These are phyloP conservation scores for Salvator merianae DNA, from an alignment of 2,113 vertebrate genomes.

Conservation along the genomic window DNA sequence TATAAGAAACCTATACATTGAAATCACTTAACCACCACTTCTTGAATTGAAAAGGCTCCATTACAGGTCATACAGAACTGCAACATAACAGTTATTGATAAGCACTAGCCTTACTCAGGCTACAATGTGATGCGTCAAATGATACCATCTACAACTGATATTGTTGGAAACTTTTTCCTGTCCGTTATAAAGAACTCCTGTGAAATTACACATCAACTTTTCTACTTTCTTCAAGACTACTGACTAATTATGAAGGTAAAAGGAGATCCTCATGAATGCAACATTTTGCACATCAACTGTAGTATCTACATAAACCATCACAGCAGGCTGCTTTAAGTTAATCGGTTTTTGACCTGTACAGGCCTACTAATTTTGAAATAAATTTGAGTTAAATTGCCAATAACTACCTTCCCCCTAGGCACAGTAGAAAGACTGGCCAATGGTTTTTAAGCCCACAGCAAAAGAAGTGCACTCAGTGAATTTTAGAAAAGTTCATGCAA, in stretches of 20 bases:
- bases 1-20: too few species aligned
- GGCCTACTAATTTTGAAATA: neutral
- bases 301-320: neutral
- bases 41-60: too few species aligned
- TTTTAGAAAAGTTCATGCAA: neutral
- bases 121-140: too few species aligned
- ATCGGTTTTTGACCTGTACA: neutral
- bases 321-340: neutral
- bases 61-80: too few species aligned
- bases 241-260: too few species aligned
- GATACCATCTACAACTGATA: too few species aligned
- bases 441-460: neutral
- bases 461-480: neutral
- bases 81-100: too few species aligned
- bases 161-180: too few species aligned
- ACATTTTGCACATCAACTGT: neutral
- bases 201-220: neutral
- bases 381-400: neutral
- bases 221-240: neutral
- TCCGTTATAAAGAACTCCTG: too few species aligned
- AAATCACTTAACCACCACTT: too few species aligned
- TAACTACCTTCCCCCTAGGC: neutral
- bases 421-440: neutral
- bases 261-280: neutral
- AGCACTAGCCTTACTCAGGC: too few species aligned